Evolutionary conservation across 2,888 invertebrate species (phyloP).

Genomic region (Papilio elwesi): DNA sequence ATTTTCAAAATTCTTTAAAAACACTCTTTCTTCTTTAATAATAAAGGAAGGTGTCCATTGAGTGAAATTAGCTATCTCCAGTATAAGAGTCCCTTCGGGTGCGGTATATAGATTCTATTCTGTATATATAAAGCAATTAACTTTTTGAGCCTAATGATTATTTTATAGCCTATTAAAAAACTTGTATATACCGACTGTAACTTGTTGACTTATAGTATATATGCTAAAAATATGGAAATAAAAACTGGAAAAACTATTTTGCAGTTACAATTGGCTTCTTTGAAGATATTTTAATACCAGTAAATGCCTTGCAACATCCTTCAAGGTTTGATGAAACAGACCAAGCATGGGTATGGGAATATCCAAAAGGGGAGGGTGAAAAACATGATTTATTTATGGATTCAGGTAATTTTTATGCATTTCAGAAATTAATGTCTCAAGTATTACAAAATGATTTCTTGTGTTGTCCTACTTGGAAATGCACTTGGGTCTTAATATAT

Average conservation of each 20-base stretch:
- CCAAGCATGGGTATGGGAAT: slow-evolving; percentile 99
- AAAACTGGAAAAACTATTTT: not conserved
- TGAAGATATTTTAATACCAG: slow-evolving; percentile 97
- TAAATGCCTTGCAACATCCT: slow-evolving; percentile 95
- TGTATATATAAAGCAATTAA: too few relatives aligned
- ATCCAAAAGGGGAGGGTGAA: slow-evolving; percentile 91
- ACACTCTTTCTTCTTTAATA: too few relatives aligned
- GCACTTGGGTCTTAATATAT: not conserved
- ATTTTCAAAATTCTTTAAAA: too few relatives aligned
- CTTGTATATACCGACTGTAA: too few relatives aligned
- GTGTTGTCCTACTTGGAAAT: not conserved
- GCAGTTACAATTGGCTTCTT: slow-evolving; percentile 97
- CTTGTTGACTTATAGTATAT: too few relatives aligned
- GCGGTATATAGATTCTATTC: too few relatives aligned
- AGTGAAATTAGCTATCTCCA: too few relatives aligned
- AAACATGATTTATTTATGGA: slow-evolving; percentile 98
- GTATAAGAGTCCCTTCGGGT: too few relatives aligned
- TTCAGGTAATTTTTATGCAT: slow-evolving; percentile 80
- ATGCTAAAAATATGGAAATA: too few relatives aligned
- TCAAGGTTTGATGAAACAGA: slow-evolving; percentile 95
- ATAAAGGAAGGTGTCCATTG: too few relatives aligned
- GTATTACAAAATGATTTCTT: not conserved
- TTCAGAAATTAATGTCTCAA: not conserved
- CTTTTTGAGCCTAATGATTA: too few relatives aligned
- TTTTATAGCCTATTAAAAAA: too few relatives aligned